Percentiles rank a stretch among this genome's conserved stretches.
Evolutionary conservation across 2,888 invertebrate genomes (phyloP).

Genomic region (Deilephila porcellus): DNA sequence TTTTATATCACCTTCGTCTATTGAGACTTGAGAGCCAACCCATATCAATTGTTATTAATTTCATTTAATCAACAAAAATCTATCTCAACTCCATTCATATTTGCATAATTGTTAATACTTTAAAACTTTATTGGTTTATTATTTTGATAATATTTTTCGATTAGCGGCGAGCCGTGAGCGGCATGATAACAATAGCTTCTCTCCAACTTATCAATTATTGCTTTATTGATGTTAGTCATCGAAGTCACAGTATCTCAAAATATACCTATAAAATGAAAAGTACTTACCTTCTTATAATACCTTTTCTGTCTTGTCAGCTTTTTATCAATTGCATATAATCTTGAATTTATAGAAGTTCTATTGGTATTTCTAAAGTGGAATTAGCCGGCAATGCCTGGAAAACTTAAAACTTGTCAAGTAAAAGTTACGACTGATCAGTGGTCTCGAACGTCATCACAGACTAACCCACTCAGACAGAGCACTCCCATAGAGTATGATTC

Average conservation of each 20-base stretch:
- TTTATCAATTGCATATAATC: not conserved
- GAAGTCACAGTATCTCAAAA: no score
- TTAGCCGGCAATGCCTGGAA: not conserved
- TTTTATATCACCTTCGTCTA: not conserved
- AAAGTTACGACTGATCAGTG: no score
- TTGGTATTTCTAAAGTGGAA: not conserved
- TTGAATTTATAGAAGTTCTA: not conserved
- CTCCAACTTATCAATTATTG: constrained; percentile 3
- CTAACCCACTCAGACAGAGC: no score
- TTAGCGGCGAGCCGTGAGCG: not conserved
- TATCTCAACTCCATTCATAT: not conserved
- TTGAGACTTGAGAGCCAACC: not conserved
- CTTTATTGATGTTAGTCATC: not conserved
- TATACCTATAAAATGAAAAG: not conserved
- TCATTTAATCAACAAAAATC: not conserved
- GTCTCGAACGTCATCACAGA: no score
- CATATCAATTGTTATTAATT: not conserved
- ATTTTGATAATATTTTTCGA: not conserved
- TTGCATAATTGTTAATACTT: not conserved
- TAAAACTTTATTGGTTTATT: not conserved
- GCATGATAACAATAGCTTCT: not conserved
- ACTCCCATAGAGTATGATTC: no score
- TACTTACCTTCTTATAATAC: not conserved
- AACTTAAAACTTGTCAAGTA: not conserved
- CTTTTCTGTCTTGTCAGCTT: not conserved